Base-by-base conservation (phyloP, 2,113 vertebrate species). In the Clupea harengus region DNA sequence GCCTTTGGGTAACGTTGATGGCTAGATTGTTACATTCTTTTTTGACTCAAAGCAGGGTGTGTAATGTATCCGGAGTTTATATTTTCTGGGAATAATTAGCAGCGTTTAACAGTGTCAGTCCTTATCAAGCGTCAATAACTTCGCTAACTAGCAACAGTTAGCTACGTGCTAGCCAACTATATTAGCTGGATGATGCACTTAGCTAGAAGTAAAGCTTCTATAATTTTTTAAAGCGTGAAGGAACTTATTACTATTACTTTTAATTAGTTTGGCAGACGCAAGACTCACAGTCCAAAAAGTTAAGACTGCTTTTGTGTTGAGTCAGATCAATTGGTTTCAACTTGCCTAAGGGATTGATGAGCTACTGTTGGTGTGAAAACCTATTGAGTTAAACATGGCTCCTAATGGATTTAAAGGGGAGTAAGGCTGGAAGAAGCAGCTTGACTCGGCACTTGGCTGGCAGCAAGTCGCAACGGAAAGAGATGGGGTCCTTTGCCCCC, bases 381-480 rank as follows among this genome's bases (percentile, higher is more conserved):
- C 32, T 78, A 78, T 78, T 39, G 72, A 78, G 72, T 78, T 78
- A 78, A 78, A 78, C 72, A 78, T 78, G 72, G 72, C 72, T 78
- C 72, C 32, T 78, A 39, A 78, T 78, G 72, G 72, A 78, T 78
- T 78, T 78, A 78, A 78, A 13, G 72, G 72, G 72, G 72, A 78
- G 72, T 78, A 39, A 39, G 32, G 25, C 13, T 11, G 13, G 72
- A 13, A 15, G 10, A 57, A 83, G 28, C 54, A 54, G 50, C 32
- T 49, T 83, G 81, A 44, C 17, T 83, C 32, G 78, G 44, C 83
- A 81, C 54, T n/a, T n/a, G 45, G 39, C 28, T 39, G 25, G 60
- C 25, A 78, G 45, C 25, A 13, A 44, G 28, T 78, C 72, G 15
- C 8, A 10, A 25, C 57, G 4, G 10, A 15, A 78, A 78, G 72